Base-by-base conservation (phyloP, 2,888 invertebrate species). In the Himalopsyche kuldschensis region DNA sequence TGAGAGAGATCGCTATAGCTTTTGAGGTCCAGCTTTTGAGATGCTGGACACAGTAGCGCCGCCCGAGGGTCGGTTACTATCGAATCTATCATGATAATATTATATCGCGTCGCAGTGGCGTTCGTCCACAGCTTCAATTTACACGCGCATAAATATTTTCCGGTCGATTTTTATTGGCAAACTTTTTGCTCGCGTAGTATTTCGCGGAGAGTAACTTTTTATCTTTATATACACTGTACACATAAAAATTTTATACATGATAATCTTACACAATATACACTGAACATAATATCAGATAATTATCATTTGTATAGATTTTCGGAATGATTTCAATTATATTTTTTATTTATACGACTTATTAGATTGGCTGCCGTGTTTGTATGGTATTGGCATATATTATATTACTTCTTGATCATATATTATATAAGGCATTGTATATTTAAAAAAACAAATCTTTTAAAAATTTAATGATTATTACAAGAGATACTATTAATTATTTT, bases 61-160 rank as follows among this genome's bases (percentile, higher is more conserved):
- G 86, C 84, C 86, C 80, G 82, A 80, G 86, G 86, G 84, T 76
- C 79, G 81, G 84, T 83, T 80, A 69, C 83, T 81, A 84, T 83
- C 85, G 82, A 85, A 85, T 84, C 85, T 84, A 85, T 84, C 84
- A 84, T 69, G 83, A 84, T 83, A 83, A 83, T 83, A 78, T 75
- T 78, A 78, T 46, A 30, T 47, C 79, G 63, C 63, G 63, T 79
- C 79, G 48, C 63, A 41, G 30, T 47, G 78, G 47, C 41, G 41
- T 46, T 46, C 47, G 41, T 78, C 17, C 30, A 31, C 30, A n/a
- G 41, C 78, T 41, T n/a, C 46, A 46, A 46, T 78, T 78, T 46
- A 46, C 30, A 30, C 47, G 47, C 46, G 41, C 48, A 47, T 46
- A 78, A 78, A 78, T 46, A 69, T 69, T 69, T 69, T 69, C 69